A percentile compares a stretch with the other conserved stretches of the same genome.
Conservation (phyloP, 2,797 vertebrate species). For the Macrochelys suwanniensis region DNA sequence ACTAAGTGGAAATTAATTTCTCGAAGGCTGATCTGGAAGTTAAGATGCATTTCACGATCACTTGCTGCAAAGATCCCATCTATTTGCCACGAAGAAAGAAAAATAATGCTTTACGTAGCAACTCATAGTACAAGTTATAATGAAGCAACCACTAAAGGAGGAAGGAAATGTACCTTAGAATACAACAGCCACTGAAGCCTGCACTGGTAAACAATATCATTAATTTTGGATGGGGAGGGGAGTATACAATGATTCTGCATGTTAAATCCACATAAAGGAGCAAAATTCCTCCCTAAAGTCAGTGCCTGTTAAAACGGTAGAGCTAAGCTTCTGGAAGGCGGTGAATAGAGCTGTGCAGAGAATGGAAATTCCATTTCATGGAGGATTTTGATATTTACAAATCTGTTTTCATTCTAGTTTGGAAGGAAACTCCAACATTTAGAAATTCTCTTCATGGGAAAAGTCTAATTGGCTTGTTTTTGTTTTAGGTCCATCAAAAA, state of each 20-base stretch:
- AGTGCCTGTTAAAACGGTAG: neutral
- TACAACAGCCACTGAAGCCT: neutral
- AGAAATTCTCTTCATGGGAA: neutral
- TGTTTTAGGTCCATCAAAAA: neutral
- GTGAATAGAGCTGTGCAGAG: neutral
- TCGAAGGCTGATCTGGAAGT: conserved; percentile 70
- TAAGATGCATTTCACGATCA: conserved; percentile 62
- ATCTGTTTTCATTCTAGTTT: neutral
- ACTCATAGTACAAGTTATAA: neutral
- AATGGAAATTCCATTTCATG: neutral
- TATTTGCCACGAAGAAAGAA: conserved; percentile 49
- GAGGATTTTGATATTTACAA: neutral
- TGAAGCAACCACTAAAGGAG: conserved; percentile 11
- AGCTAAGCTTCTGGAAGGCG: neutral
- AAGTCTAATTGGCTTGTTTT: neutral
- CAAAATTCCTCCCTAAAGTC: neutral
- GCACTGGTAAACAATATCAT: neutral
- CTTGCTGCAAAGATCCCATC: conserved; percentile 58
- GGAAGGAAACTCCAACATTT: neutral
- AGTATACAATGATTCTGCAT: neutral
- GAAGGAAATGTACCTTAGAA: neutral
- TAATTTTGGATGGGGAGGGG: neutral
- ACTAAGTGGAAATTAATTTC: conserved; percentile 78
- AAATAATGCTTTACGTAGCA: conserved; percentile 56
- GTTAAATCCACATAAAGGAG: neutral